Base-by-base conservation (phyloP, 92 coral and sea anemone genomes). In the Nematostella vectensis region DNA sequence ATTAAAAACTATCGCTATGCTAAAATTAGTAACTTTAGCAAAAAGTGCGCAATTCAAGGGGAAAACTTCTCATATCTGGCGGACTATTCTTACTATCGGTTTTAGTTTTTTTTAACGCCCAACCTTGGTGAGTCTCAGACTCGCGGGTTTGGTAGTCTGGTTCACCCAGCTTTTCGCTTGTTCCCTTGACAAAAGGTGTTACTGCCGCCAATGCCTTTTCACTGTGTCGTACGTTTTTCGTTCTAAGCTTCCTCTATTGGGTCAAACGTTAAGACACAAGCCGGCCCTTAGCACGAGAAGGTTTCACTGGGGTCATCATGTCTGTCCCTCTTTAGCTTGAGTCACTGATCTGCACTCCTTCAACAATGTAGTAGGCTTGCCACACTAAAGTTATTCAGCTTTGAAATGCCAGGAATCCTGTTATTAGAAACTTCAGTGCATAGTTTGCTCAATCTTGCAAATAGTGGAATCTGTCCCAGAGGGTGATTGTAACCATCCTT, bases 241-340 rank as follows among this genome's bases (percentile, higher is more conserved):
- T 65, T 74, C 37, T 74, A 73, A 4, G 81, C 81, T 28, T 66
- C 74, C 43, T 74, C 45, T 22, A 57, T 31, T 24, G 81, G 29
- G 10, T 29, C 29, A 45, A 74, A 74, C 26, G 69, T 74, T 30
- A 26, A 13, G 12, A 59, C 48, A 33, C 75, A 75, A 8, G 74
- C 62, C 27, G 74, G 69, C 57, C 67, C 70, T 17, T 49, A 44
- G 25, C 75, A 75, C 60, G 47, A 17, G 29, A 33, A 56, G n/a
- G n/a, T n/a, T 17, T 52, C 43, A 20, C 25, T 53, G 21, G 48
- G 50, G 19, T 57, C 13, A 55, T 49, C 56, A 12, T 33, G 49
- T 38, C 12, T 63, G 30, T 38, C 13, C 31, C 9, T 33, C 53
- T 56, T 71, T 23, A 69, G 37, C 50, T 60, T 43, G 48, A 17